Evolutionary conservation across 2,888 invertebrate genomes (phyloP).

Genomic region (Laothoe populi): DNA sequence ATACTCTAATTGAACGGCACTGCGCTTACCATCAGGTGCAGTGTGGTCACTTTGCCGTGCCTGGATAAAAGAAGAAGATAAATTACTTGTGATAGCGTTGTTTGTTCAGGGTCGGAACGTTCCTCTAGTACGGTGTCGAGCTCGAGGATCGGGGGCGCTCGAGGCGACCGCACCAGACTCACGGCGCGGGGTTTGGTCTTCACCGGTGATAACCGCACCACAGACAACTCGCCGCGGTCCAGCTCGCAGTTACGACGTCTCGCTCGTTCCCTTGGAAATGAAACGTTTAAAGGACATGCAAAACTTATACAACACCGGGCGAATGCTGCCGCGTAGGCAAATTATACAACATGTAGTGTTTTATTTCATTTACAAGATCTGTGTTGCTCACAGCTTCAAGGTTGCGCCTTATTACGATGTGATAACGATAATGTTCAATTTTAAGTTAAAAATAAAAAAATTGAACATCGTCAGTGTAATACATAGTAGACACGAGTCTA

Average conservation of each 20-base stretch:
- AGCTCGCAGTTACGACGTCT: slow-evolving; percentile 91
- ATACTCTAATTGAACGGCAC: too few species aligned
- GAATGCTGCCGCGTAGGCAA: neutral
- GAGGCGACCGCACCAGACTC: slow-evolving; percentile 84
- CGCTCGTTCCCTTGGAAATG: slow-evolving; percentile 87
- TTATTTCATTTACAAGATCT: too few species aligned
- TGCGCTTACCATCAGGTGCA: too few species aligned
- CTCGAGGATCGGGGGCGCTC: slow-evolving; percentile 91
- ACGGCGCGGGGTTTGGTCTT: slow-evolving; percentile 67
- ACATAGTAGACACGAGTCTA: too few species aligned
- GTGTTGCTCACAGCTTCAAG: too few species aligned
- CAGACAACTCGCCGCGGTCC: slow-evolving; percentile 92
- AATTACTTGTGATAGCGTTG: slow-evolving; percentile 77
- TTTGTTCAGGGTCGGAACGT: slow-evolving; percentile 91
- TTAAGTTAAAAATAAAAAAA: too few species aligned
- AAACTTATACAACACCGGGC: neutral
- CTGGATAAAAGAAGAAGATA: neutral
- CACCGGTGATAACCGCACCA: slow-evolving; percentile 87
- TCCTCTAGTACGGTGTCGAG: slow-evolving; percentile 94
- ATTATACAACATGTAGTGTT: too few species aligned
- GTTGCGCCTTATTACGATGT: too few species aligned
- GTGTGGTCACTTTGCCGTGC: too few species aligned
- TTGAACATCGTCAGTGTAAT: too few species aligned
- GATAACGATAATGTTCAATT: too few species aligned
- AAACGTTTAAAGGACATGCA: neutral